Evolutionary conservation across 37 sponge, comb jelly and placozoan species (phyloP).

Genomic region (Ephydatia muelleri): DNA sequence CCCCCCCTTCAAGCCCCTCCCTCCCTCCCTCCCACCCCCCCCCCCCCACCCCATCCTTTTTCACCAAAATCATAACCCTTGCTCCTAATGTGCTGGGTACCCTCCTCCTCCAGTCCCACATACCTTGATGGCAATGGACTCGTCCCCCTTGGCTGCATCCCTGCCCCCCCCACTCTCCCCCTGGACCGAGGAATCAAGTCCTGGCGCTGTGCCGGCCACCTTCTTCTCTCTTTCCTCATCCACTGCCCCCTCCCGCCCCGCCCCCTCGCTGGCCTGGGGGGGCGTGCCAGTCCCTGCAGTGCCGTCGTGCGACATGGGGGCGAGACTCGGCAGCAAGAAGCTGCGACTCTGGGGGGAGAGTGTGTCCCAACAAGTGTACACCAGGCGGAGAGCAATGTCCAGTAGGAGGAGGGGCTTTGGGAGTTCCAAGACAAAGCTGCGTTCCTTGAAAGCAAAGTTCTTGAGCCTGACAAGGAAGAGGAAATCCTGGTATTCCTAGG

Average conservation of each 20-base stretch:
- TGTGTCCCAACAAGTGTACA: slow-evolving; percentile 49
- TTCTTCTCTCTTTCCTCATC: slow-evolving; percentile 5
- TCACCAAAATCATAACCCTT: not conserved
- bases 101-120: too few relatives aligned
- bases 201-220: not conserved
- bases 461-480: slow-evolving; percentile 47
- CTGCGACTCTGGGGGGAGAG: slow-evolving; percentile 43
- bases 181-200: too few relatives aligned
- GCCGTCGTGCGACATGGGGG: not conserved
- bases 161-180: slow-evolving; percentile 3
- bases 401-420: slow-evolving; percentile 80
- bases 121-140: not conserved
- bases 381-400: slow-evolving; percentile 61
- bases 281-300: not conserved
- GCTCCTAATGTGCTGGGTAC: too few relatives aligned
- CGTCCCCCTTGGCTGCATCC: too few relatives aligned
- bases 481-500: not conserved
- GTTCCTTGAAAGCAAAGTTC: slow-evolving; percentile 50
- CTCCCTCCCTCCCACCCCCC: not conserved
- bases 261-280: not conserved
- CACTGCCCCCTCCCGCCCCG: not conserved
- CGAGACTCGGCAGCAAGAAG: not conserved
- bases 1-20: not conserved
- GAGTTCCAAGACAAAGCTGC: slow-evolving; percentile 58
- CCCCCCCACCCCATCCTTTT: slow-evolving; percentile 2